Base-by-base conservation (phyloP, 2,888 invertebrate species). In the Sphecodes monilicornis region DNA sequence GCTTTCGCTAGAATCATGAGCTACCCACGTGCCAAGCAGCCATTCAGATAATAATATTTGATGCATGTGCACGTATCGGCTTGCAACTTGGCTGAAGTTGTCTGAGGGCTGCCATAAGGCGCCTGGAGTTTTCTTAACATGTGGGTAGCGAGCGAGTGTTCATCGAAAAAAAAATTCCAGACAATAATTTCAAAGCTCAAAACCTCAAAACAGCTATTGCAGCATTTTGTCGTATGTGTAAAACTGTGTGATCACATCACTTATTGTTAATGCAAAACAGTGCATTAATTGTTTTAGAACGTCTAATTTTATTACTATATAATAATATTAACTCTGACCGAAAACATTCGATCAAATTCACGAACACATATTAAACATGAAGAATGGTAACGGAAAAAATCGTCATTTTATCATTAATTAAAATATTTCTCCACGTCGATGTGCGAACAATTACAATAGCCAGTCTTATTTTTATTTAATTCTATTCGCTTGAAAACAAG, bases 1-100 rank as follows among this genome's bases (percentile, higher is more conserved):
- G 82, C 85, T 88, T 90, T 90, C 88, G 85, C 86, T 85, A 81
- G 87, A 88, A 90, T 88, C 85, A 82, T 77, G 83, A 80, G 82
- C 79, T 85, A 82, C 84, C 82, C 89, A 88, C 91, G 90, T 90
- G 90, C 84, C 83, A 41, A 69, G 60, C 82, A 84, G 70, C 43
- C 80, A 82, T 70, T 70, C 82, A 68, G 82, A 83, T 86, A 54
- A 85, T 82, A 84, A 86, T 71, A 66, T 75, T 76, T 68, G 72
- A 71, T 74, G 71, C 83, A 85, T 73, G 80, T 78, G 82, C 80
- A 50, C 69, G 71, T 85, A 89, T 84, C 78, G 84, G 68, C 70
- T 80, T 46, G 76, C 36, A 36, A 68, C 68, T 36, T 16, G 66
- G 32, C 39, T 50, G n/a, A 54, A 54, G n/a, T 54, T 54, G 68